phyloP scores from a whole-genome alignment of 2,113 vertebrate genomes.

The Ophthalmolycus amberensis region DNA sequence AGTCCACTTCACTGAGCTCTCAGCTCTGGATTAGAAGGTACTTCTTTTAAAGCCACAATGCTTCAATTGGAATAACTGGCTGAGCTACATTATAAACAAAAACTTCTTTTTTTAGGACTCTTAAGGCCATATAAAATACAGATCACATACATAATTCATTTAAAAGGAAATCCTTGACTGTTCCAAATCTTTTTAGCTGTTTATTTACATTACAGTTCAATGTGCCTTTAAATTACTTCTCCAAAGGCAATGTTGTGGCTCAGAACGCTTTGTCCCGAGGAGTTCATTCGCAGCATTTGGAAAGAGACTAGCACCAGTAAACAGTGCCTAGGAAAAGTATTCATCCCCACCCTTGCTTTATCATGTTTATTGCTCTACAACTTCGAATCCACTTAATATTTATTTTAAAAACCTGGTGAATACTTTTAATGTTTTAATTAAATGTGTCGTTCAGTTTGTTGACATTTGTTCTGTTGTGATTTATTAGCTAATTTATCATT shows the following conservation, averaged over 20 bases:
- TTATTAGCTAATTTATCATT: background rate
- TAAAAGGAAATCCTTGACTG: background rate
- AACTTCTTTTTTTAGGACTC: background rate
- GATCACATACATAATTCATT: background rate
- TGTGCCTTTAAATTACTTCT: constrained; percentile 20
- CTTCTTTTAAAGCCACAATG: constrained; percentile 27
- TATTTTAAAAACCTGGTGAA: background rate
- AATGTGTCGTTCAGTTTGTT: background rate
- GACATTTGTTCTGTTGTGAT: background rate
- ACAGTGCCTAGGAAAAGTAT: background rate
- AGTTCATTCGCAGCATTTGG: constrained; percentile 4
- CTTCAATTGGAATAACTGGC: background rate
- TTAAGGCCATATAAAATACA: constrained; percentile 11
- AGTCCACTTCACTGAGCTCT: constrained; percentile 36
- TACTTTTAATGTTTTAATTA: background rate
- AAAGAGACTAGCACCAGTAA: background rate
- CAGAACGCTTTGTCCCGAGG: background rate
- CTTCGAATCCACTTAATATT: constrained; percentile 2
- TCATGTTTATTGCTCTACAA: constrained; percentile 14
- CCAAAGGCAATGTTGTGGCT: background rate
- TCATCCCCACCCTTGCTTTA: background rate
- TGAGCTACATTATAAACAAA: constrained; percentile 38
- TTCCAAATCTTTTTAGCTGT: background rate
- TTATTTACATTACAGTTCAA: constrained; percentile 1
- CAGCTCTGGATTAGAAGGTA: constrained; percentile 29